A percentile compares a stretch with the other conserved stretches of the same genome.
phyloP scores from a whole-genome alignment of 2,888 invertebrate species.

The Apamea crenata region DNA sequence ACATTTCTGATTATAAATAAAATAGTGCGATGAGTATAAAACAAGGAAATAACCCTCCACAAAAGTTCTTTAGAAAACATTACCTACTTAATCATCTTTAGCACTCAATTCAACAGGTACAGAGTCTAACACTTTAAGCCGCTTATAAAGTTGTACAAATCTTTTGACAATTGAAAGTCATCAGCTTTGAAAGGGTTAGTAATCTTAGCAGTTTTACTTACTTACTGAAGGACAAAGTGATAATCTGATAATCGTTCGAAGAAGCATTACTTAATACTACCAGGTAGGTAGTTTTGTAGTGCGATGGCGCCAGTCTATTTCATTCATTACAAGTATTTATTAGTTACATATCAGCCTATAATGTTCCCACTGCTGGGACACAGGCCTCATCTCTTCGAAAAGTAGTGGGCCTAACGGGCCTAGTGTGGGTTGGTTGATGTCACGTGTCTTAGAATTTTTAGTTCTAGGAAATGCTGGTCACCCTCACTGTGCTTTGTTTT shows the following conservation, averaged over 20 bases:
- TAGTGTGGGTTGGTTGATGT: neutral
- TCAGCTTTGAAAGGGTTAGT: slow-evolving; percentile 15
- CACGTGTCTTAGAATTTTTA: too few species aligned
- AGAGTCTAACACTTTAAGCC: neutral
- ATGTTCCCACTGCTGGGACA: neutral
- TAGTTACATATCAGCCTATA: neutral
- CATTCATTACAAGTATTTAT: neutral
- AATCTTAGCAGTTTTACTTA: slow-evolving; percentile 11
- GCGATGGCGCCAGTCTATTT: slow-evolving; percentile 2
- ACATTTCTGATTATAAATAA: neutral
- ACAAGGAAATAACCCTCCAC: neutral
- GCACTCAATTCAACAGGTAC: neutral
- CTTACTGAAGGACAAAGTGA: neutral
- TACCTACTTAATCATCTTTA: neutral
- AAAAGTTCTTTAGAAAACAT: neutral
- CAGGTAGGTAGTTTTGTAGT: slow-evolving; percentile 22
- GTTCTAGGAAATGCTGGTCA: too few species aligned
- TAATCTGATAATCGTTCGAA: slow-evolving; percentile 10
- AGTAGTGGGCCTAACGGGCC: neutral
- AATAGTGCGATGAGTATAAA: neutral
- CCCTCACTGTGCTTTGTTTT: too few species aligned
- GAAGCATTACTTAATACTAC: neutral
- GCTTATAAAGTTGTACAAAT: slow-evolving; percentile 36
- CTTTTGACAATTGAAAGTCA: slow-evolving; percentile 22
- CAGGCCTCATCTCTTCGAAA: neutral